Evolutionary conservation across 1,140 invertebrate genomes (phyloP).

Genomic region (Dendrolimus punctatus): DNA sequence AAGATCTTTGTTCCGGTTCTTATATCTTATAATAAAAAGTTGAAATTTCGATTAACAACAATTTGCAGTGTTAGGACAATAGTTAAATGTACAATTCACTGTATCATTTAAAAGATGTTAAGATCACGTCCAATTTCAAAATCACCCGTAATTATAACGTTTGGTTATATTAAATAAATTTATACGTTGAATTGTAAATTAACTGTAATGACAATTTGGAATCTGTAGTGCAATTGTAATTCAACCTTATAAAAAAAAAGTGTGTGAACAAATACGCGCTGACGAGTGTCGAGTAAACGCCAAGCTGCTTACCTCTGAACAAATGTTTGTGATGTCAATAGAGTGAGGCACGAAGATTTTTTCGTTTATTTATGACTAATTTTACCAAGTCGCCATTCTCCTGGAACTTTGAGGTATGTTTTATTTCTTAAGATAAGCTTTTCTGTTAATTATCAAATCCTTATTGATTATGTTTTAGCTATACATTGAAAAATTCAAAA

Average conservation of each 20-base stretch:
- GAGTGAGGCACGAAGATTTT: slow-evolving; percentile 36
- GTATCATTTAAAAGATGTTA: no score
- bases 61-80: no score
- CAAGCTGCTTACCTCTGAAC: slow-evolving; percentile 23
- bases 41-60: no score
- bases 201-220: neutral
- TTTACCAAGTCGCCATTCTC: slow-evolving; percentile 20
- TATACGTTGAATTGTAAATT: no score
- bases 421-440: slow-evolving; percentile 4
- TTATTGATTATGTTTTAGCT: neutral
- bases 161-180: no score
- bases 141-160: no score
- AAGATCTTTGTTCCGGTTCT: no score
- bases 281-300: slow-evolving; percentile 30
- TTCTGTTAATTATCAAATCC: slow-evolving; percentile 1
- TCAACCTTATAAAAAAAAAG: slow-evolving; percentile 3
- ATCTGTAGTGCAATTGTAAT: slow-evolving; percentile 10
- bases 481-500: neutral
- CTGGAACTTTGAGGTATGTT: slow-evolving; percentile 21
- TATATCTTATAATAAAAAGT: no score
- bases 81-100: no score
- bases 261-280: slow-evolving; percentile 26
- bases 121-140: no score
- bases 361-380: slow-evolving; percentile 15
- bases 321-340: slow-evolving; percentile 59